A percentile compares a stretch with the other conserved stretches of the same genome.
These are phyloP conservation scores for Eospalax fontanierii DNA, from an alignment of 2,797 vertebrate species.

Conservation along the genomic window DNA sequence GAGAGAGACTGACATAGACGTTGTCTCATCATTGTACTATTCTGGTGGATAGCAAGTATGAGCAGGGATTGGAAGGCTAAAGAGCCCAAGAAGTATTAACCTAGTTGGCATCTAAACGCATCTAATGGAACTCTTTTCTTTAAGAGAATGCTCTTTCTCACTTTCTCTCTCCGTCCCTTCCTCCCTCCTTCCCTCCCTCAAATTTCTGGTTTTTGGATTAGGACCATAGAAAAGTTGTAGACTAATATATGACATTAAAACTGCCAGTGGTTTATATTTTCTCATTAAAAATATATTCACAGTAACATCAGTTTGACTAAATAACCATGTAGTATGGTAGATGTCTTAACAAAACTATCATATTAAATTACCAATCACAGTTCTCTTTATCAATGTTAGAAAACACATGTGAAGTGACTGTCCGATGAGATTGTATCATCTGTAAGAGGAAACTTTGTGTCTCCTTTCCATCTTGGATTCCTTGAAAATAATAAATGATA, in stretches of 20 bases:
- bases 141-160: not conserved
- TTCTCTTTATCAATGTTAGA: not conserved
- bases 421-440: not conserved
- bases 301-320: not conserved
- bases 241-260: not conserved
- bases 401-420: not conserved
- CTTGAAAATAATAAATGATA: not conserved
- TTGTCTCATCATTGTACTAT: not conserved
- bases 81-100: not conserved
- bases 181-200: too few relatives aligned
- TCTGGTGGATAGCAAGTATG: not conserved
- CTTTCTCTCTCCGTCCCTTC: too few relatives aligned
- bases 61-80: not conserved
- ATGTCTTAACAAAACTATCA: not conserved
- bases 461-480: not conserved
- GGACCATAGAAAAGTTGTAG: not conserved
- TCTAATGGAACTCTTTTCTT: not conserved
- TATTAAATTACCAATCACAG: not conserved
- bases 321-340: not conserved
- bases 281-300: not conserved
- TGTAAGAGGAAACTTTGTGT: not conserved
- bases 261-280: not conserved
- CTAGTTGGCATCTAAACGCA: not conserved
- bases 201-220: not conserved
- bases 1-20: not conserved